These are phyloP conservation scores for Oceanites oceanicus DNA, from an alignment of 2,113 vertebrate species.

Conservation along the genomic window DNA sequence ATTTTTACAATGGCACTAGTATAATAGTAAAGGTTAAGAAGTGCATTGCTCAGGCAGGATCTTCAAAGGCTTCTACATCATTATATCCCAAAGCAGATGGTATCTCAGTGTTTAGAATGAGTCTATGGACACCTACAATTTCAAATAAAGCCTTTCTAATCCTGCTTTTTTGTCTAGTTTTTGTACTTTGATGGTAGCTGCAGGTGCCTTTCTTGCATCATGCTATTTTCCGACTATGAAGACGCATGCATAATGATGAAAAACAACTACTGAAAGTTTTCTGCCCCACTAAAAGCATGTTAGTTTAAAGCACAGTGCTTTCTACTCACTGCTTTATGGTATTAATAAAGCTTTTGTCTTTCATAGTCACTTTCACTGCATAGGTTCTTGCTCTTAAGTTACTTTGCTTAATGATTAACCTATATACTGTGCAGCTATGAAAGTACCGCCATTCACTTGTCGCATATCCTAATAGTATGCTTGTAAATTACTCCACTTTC, in stretches of 20 bases:
- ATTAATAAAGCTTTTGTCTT: not conserved
- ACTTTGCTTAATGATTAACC: not conserved
- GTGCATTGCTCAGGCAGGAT: conserved; percentile 38
- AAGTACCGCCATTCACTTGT: not conserved
- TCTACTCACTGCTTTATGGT: not conserved
- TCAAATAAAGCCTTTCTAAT: conserved; percentile 71
- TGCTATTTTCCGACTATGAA: not conserved
- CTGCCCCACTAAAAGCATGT: not conserved
- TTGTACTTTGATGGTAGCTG: conserved; percentile 64
- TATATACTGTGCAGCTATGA: not conserved
- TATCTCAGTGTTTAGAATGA: conserved; percentile 67
- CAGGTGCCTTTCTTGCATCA: conserved; percentile 41
- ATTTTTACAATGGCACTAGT: conserved; percentile 26
- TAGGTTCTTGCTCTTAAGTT: not conserved
- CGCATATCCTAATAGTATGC: not conserved
- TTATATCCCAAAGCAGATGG: conserved; percentile 68
- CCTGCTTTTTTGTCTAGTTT: conserved; percentile 65
- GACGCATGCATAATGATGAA: not conserved
- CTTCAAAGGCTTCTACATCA: conserved; percentile 78
- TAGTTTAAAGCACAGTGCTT: not conserved
- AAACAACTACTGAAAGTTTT: not conserved
- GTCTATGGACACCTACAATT: conserved; percentile 41
- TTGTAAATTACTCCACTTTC: not conserved
- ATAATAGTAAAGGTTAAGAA: conserved; percentile 55
- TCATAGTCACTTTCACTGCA: not conserved